Evolutionary conservation across 2,797 vertebrate species (phyloP).

Genomic region (Centropyge bicolor): DNA sequence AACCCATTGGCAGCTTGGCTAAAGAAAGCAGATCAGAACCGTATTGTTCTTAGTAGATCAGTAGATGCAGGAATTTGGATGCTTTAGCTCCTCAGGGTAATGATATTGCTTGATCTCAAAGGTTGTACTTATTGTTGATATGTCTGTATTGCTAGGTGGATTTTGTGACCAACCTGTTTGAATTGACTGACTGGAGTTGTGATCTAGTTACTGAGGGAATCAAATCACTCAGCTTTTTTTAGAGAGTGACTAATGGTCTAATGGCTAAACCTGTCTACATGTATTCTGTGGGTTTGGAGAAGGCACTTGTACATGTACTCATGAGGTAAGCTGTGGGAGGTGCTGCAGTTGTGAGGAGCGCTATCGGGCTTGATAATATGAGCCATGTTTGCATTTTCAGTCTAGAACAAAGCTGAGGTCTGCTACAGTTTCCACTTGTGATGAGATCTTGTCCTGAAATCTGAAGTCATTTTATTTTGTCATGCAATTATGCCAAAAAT

Average conservation of each 20-base stretch:
- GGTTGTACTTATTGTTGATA: neutral
- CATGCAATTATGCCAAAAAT: too few species aligned
- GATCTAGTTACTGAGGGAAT: neutral
- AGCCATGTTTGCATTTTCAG: neutral
- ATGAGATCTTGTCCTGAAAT: neutral
- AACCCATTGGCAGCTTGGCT: too few species aligned
- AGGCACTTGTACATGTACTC: neutral
- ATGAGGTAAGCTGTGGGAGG: conserved; percentile 5
- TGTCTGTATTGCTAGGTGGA: neutral
- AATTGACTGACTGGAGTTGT: neutral
- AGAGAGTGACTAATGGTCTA: neutral
- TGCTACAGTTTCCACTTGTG: too few species aligned
- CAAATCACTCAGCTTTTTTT: neutral
- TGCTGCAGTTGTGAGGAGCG: neutral
- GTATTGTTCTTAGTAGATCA: too few species aligned
- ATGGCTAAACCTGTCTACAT: neutral
- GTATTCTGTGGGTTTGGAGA: neutral
- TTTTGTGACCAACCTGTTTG: neutral
- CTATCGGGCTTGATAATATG: neutral
- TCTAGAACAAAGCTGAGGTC: neutral
- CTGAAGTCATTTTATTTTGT: neutral
- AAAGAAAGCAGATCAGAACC: too few species aligned
- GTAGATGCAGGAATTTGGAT: too few species aligned
- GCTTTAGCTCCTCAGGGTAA: too few species aligned
- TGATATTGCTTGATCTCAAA: neutral